These are phyloP conservation scores for Hymenochirus boettgeri DNA, from an alignment of 2,113 vertebrate genomes.

Conservation along the genomic window DNA sequence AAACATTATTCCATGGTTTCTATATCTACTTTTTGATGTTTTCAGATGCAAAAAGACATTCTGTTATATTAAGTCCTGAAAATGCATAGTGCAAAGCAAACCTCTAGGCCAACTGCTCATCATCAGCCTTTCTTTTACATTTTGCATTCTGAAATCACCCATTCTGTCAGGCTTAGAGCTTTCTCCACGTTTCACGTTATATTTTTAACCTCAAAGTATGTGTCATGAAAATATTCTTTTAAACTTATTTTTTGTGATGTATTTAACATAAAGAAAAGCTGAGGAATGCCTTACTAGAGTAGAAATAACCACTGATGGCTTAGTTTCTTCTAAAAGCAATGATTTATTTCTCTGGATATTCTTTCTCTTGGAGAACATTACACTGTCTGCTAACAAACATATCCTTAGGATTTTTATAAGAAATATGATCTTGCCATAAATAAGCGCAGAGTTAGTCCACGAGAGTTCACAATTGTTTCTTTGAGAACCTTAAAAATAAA, in stretches of 20 bases:
- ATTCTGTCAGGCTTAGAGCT: conserved; percentile 20
- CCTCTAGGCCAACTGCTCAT: conserved; percentile 27
- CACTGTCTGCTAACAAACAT: no score
- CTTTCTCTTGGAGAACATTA: background rate
- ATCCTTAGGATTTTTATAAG: no score
- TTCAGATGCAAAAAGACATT: conserved; percentile 15
- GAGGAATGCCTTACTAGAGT: background rate
- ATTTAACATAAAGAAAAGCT: conserved; percentile 8
- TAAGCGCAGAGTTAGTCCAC: no score
- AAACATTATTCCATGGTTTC: no score
- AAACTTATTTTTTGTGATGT: conserved; percentile 1
- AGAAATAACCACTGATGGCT: background rate
- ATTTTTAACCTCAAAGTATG: conserved; percentile 21
- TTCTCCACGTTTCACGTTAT: conserved; percentile 18
- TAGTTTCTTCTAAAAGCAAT: background rate
- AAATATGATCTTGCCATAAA: no score
- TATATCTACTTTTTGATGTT: background rate
- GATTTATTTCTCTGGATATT: background rate
- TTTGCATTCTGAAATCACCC: conserved; percentile 25
- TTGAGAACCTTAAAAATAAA: no score
- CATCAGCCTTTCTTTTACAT: conserved; percentile 36
- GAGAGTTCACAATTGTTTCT: no score
- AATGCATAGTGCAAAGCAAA: conserved; percentile 19
- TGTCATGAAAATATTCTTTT: conserved; percentile 21
- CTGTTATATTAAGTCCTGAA: conserved; percentile 5